These are phyloP conservation scores for Pseudomyrmex dendroicus DNA, from an alignment of 1,140 invertebrate genomes.

Conservation along the genomic window DNA sequence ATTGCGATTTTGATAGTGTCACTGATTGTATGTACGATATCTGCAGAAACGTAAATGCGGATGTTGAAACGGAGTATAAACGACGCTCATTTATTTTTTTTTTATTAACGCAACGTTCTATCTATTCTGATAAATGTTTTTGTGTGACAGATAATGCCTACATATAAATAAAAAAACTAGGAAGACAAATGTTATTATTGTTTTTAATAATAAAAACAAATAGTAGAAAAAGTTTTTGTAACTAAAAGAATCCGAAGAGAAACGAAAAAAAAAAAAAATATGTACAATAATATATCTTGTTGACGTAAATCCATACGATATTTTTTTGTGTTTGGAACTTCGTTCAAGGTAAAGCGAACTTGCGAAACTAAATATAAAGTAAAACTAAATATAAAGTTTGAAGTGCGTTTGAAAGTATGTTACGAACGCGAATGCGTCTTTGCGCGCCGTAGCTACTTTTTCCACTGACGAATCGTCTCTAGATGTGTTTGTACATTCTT, in stretches of 20 bases:
- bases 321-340: slow-evolving; percentile 5
- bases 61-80: neutral
- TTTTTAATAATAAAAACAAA: no score
- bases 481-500: slow-evolving; percentile 30
- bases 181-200: no score
- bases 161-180: no score
- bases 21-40: slow-evolving; percentile 4
- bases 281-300: neutral
- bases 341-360: slow-evolving; percentile 11
- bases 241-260: neutral
- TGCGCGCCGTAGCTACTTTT: neutral
- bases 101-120: no score
- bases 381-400: neutral
- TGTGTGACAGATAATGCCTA: no score
- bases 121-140: no score
- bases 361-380: slow-evolving; percentile 29
- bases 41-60: slow-evolving; percentile 23
- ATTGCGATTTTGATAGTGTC: slow-evolving; percentile 32
- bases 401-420: neutral
- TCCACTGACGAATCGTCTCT: slow-evolving; percentile 7
- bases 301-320: slow-evolving; percentile 10
- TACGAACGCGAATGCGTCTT: neutral
- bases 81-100: neutral
- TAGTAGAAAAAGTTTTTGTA: no score
- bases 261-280: neutral